Base-by-base conservation (phyloP, 1,140 invertebrate genomes). In the Drosophila leontia region DNA sequence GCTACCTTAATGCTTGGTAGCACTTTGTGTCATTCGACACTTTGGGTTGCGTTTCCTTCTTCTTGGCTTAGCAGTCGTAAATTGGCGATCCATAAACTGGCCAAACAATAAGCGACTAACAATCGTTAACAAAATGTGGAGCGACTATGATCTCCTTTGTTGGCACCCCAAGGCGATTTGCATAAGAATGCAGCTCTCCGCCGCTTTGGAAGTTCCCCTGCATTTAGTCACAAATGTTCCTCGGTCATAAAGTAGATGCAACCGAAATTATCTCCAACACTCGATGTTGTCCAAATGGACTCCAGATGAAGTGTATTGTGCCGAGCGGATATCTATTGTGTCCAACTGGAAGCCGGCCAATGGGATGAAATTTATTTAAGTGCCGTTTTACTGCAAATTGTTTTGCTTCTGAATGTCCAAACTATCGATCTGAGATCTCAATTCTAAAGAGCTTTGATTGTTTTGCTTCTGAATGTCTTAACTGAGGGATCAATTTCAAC, bases 381-480 rank as follows among this genome's bases (percentile, higher is more conserved):
- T 69, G 55, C 39, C 41, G 47, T 86, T 86, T 87, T 83, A 88
- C 85, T 87, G 84, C 83, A 83, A 87, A 87, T 87, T 88, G 65
- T 84, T 80, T 83, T 84, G 76, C 69, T 77, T 68, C 62, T 77
- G 61, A 57, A 55, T 65, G 62, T 56, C 70, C 29, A 41, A 74
- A 75, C 55, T 44, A 68, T 72, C 67, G 70, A 74, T 72, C 45
- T 35, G 67, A 42, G 67, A 71, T 72, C 34, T 74, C 45, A 51
- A 51, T 74, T 51, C 45, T 37, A 44, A 44, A 29, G 45, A 55
- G 56, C 32, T 19, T 75, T 74, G 71, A 75, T 75, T 75, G 71
- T 62, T 62, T 74, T 62, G 75, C 75, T 78, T 78, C 75, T 69
- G 75, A 78, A 69, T 69, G 75, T 61, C 63, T 78, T 69, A 44